phyloP scores from a whole-genome alignment of 2,113 vertebrate species.

The Grammomys surdaster region DNA sequence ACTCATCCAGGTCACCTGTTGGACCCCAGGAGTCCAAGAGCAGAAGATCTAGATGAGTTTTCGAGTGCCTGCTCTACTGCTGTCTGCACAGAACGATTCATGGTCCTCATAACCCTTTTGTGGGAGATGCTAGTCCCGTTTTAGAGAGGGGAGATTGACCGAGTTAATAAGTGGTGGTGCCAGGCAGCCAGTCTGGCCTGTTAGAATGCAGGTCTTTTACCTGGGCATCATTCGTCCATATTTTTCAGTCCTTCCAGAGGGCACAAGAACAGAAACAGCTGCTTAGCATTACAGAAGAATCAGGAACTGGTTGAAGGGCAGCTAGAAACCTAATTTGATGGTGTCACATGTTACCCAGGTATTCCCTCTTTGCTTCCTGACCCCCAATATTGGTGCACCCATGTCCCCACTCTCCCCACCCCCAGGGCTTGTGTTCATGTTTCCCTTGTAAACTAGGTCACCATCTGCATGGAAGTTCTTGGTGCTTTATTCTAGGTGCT shows the following conservation, averaged over 20 bases:
- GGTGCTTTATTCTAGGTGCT: neutral
- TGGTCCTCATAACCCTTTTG: neutral
- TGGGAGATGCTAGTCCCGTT: neutral
- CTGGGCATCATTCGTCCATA: neutral
- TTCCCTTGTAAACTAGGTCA: neutral
- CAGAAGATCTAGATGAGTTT: neutral
- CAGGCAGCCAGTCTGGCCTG: neutral
- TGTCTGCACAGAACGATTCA: neutral
- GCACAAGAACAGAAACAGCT: neutral
- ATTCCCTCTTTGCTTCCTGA: neutral
- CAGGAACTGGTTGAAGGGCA: neutral
- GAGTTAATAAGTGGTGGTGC: accelerated
- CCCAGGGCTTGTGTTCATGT: neutral
- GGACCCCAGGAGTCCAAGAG: neutral
- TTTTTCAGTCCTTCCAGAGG: neutral
- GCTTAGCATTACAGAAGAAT: neutral
- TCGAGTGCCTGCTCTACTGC: neutral
- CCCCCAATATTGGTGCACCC: no score
- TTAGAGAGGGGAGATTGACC: neutral
- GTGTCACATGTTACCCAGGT: neutral
- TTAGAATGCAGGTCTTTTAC: neutral
- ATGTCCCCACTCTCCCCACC: no score
- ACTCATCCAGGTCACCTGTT: no score
- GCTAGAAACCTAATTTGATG: neutral
- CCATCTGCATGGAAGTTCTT: neutral